phyloP scores from a whole-genome alignment of 2,888 invertebrate species.

The Acanthacorydalis orientalis region DNA sequence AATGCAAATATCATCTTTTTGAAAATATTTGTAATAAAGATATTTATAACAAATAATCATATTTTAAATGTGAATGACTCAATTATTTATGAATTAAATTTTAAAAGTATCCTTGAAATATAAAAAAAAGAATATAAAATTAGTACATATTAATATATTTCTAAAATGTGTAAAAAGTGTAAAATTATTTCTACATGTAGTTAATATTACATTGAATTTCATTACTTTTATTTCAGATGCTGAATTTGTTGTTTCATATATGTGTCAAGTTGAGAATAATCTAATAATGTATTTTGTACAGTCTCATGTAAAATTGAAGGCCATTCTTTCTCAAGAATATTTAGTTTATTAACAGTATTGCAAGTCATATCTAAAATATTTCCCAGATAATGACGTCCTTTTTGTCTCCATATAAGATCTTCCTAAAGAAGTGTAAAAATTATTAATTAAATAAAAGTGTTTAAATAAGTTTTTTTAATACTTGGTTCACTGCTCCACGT shows the following conservation, averaged over 20 bases:
- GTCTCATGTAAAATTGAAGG: slow-evolving; percentile 58
- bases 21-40: too few relatives aligned
- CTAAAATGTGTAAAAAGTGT: too few relatives aligned
- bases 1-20: too few relatives aligned
- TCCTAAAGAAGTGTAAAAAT: slow-evolving; percentile 32
- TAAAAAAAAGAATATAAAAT: too few relatives aligned
- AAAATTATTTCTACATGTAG: too few relatives aligned
- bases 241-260: slow-evolving; percentile 56
- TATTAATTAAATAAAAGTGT: slow-evolving; percentile 8
- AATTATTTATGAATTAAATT: too few relatives aligned
- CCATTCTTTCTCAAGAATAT: slow-evolving; percentile 60
- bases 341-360: slow-evolving; percentile 59
- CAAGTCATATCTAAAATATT: slow-evolving; percentile 55
- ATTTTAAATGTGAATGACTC: too few relatives aligned
- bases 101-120: too few relatives aligned
- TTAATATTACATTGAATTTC: too few relatives aligned
- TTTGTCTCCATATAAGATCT: slow-evolving; percentile 53
- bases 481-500: slow-evolving; percentile 37
- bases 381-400: slow-evolving; percentile 53
- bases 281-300: slow-evolving; percentile 58
- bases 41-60: too few relatives aligned
- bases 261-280: slow-evolving; percentile 64
- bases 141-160: too few relatives aligned
- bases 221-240: slow-evolving; percentile 26
- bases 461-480: slow-evolving; percentile 10